Evolutionary conservation across 2,888 invertebrate genomes (phyloP).

Genomic region (Hydraecia micacea): DNA sequence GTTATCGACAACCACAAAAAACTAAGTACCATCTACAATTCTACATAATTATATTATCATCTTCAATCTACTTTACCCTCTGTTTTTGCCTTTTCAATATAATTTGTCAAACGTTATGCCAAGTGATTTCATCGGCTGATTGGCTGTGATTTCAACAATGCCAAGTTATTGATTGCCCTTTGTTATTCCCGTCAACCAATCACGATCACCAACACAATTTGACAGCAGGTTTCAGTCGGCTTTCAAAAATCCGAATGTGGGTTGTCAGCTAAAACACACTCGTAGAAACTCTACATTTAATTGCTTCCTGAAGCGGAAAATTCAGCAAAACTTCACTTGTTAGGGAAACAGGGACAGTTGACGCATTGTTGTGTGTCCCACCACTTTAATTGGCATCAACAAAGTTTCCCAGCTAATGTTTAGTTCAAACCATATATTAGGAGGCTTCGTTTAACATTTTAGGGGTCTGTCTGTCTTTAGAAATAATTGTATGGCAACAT

Average conservation of each 20-base stretch:
- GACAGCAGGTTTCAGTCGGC: background rate
- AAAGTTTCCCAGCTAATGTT: slow-evolving; percentile 55
- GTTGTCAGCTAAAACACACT: slow-evolving; percentile 14
- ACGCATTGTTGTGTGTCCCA: slow-evolving; percentile 54
- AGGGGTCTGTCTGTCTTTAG: background rate
- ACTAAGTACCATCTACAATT: background rate
- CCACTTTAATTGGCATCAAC: slow-evolving; percentile 65
- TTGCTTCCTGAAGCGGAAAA: slow-evolving; percentile 51
- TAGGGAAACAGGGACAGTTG: slow-evolving; percentile 65
- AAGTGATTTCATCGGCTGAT: slow-evolving; percentile 19
- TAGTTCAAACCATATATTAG: slow-evolving; percentile 34
- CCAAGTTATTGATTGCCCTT: slow-evolving; percentile 21
- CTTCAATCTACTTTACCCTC: background rate
- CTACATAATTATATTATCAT: background rate
- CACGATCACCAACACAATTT: background rate
- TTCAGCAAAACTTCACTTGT: slow-evolving; percentile 65
- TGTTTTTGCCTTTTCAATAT: slow-evolving; percentile 5
- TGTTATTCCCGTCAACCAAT: slow-evolving; percentile 14
- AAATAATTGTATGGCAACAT: slow-evolving; percentile 1
- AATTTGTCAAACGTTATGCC: background rate
- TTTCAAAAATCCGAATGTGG: slow-evolving; percentile 20
- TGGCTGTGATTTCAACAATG: slow-evolving; percentile 9
- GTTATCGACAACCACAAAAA: background rate
- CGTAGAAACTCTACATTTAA: slow-evolving; percentile 47
- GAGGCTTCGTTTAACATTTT: slow-evolving; percentile 29